These are phyloP conservation scores for Cephus runcator DNA, from an alignment of 2,888 invertebrate species.

Conservation along the genomic window DNA sequence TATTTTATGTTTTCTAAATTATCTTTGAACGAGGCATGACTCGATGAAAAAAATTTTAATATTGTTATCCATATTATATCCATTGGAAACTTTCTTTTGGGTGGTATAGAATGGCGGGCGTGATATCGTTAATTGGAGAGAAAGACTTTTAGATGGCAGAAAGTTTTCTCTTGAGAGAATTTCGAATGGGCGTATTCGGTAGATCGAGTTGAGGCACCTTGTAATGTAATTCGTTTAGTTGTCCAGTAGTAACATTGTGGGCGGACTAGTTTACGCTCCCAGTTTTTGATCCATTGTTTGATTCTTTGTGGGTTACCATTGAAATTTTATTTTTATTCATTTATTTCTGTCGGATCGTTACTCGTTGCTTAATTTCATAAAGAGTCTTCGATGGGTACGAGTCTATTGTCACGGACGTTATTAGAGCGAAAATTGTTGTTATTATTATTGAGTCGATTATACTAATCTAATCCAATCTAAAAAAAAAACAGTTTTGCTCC, in stretches of 20 bases:
- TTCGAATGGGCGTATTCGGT: background rate
- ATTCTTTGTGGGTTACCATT: background rate
- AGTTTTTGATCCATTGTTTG: background rate
- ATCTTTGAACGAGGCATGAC: too few species aligned
- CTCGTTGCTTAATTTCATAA: background rate
- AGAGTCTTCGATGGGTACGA: background rate
- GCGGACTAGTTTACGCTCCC: slow-evolving; percentile 4
- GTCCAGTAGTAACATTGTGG: background rate
- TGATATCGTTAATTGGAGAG: background rate
- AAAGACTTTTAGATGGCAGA: background rate
- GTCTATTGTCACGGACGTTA: background rate
- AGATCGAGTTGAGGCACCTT: background rate
- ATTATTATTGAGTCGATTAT: background rate
- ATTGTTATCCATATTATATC: background rate
- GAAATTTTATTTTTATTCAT: background rate
- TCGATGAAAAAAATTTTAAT: background rate
- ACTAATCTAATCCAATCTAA: background rate
- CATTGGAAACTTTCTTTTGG: background rate
- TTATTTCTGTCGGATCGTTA: background rate
- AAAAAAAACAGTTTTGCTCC: background rate
- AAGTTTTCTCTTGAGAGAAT: background rate
- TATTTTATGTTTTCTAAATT: background rate
- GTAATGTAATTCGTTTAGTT: background rate
- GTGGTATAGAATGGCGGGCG: background rate
- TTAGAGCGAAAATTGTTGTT: background rate